Evolutionary conservation across 2,888 invertebrate species (phyloP), one percentile per base, ranked within the genome.

Genomic region (Torymus tubicola): DNA sequence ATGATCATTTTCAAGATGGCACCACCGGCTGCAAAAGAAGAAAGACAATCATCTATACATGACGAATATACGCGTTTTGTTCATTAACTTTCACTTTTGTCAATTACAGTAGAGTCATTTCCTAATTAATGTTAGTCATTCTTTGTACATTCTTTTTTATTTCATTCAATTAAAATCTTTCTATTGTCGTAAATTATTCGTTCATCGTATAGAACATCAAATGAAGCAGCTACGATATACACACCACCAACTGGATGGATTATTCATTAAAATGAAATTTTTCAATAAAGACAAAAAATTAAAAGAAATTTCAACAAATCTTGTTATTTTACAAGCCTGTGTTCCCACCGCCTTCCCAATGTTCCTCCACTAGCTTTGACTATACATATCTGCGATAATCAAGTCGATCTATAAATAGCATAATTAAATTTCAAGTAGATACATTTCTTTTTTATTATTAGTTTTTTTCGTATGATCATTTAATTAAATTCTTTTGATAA

Each of bases 251-350:
- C 24, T 63, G 55, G 68, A 76, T 76, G 65, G 42, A 75, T 74
- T 74, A 58, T 52, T 58, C 18, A 61, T 71, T 67, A 53, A 79
- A 55, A 80, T n/a, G 21, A 76, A 73, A 58, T 57, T 18, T 58
- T 78, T 24, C 80, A 81, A 81, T 72, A 83, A 83, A 16, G 24
- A 24, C 79, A 80, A 72, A 77, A 68, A 65, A 53, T 74, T 21
- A 53, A 76, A 77, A 64, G 53, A 42, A 77, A 71, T 53, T 78
- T 74, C 24, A 21, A 57, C 13, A 58, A 65, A 18, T 81, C 69
- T 81, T 81, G 60, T 83, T 65, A 78, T 83, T 83, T 78, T 12
- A 61, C 18, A 53, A 74, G 75, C 78, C 78, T 64, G 10, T 71
- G 21, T 24, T 81, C 72, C 72, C 76, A 12, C 42, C 42, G 8